Base-by-base conservation (phyloP, 2,113 vertebrate genomes). In the Coracopsis vasa region DNA sequence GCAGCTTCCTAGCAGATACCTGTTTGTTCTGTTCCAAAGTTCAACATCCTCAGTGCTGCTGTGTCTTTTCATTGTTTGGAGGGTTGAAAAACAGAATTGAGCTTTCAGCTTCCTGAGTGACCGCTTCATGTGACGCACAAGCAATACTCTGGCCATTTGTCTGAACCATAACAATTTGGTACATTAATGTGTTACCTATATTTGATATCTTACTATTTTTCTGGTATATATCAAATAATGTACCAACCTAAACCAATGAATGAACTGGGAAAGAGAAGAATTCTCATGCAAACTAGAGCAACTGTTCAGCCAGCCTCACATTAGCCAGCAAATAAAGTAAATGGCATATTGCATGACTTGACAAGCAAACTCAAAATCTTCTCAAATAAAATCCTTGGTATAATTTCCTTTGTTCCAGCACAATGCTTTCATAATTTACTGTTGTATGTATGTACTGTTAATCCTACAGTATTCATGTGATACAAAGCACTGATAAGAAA, bases 91-190 rank as follows among this genome's bases (percentile, higher is more conserved):
- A 4, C 2, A 54, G 67, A 67, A 21, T 7, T 33, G 48, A 8
- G 11, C 29, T 73, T 21, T 42, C 53, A 83, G 69, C 29, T 74
- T 33, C 35, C 16, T 4, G 2, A 75, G 58, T 28, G 58, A 14
- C 82, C 53, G 1, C 70, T 51, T 42, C 24, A 45, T 0, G 0
- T 2, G 48, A 10, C 3, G 44, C 33, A 31, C 0, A n/a, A 12
- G 15, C 50, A 87, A 3, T 3, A 0, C 29, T 5, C 51, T 1
- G 1, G 11, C 21, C 3, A 0, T 62, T 56, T 54, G 20, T 6
- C 21, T 2, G 44, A 53, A 64, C 45, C 56, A 2, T 7, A 23
- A 15, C 15, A 21, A 8, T n/a, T 37, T n/a, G 58, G 23, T 13
- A 12, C 11, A 4, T 37, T 29, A 47, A 35, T 3, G 24, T n/a